phyloP scores from a whole-genome alignment of 2,888 invertebrate genomes.

The Megalurothrips usitatus region DNA sequence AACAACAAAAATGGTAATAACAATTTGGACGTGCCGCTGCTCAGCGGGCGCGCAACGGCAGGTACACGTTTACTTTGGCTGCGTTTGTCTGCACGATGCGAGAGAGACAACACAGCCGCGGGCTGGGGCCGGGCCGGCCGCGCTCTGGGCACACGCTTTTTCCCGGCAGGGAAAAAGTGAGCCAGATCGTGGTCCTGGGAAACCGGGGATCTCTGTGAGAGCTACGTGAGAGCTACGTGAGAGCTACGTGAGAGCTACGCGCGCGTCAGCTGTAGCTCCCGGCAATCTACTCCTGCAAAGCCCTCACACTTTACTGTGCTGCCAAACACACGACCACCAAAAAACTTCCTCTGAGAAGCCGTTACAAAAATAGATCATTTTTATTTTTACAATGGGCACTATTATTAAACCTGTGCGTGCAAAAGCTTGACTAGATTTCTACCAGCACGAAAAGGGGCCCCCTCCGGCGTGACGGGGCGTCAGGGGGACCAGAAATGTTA shows the following conservation, averaged over 20 bases:
- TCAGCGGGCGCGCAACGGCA: too few relatives aligned
- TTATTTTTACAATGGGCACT: not conserved
- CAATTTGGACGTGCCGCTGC: too few relatives aligned
- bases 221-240: too few relatives aligned
- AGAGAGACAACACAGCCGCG: slow-evolving; percentile 2
- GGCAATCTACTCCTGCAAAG: not conserved
- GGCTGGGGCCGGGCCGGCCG: not conserved
- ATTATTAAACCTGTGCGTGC: slow-evolving; percentile 18
- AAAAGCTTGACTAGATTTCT: slow-evolving; percentile 20
- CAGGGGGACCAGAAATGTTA: too few relatives aligned
- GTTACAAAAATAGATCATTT: slow-evolving; percentile 16
- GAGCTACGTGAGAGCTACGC: too few relatives aligned
- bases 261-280: too few relatives aligned
- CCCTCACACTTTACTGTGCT: not conserved
- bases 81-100: not conserved
- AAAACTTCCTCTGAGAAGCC: not conserved
- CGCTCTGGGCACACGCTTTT: not conserved
- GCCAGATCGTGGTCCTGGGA: not conserved
- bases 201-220: too few relatives aligned
- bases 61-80: not conserved
- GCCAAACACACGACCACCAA: not conserved
- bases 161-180: not conserved
- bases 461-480: too few relatives aligned
- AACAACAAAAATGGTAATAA: too few relatives aligned
- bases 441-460: not conserved